Conservation (phyloP, 2,113 vertebrate species). For the Serranochromis macrocephalus region DNA sequence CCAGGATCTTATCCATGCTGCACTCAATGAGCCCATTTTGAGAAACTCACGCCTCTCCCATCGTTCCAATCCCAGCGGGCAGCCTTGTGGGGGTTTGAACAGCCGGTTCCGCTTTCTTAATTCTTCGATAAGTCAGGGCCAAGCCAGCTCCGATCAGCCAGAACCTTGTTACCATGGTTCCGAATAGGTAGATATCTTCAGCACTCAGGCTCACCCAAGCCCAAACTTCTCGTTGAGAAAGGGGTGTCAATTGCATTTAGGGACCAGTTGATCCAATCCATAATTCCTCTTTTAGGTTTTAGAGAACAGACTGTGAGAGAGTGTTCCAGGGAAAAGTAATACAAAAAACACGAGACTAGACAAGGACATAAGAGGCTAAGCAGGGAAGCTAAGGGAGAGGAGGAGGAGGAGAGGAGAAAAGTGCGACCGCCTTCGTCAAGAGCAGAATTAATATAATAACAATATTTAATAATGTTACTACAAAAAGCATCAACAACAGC, state of each 20-base stretch:
- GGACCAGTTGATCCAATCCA: rapidly evolving
- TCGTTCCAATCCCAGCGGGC: rapidly evolving
- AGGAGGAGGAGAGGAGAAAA: background rate
- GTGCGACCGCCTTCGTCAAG: rapidly evolving
- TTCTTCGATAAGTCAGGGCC: too few species aligned
- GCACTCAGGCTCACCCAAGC: background rate
- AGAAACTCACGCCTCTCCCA: too few species aligned
- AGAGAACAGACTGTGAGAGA: background rate
- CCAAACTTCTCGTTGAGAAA: background rate
- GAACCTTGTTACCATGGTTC: background rate
- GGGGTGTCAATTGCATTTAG: rapidly evolving
- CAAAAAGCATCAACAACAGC: background rate
- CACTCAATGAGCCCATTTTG: too few species aligned
- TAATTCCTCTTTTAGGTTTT: background rate
- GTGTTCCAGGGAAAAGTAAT: background rate
- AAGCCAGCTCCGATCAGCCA: rapidly evolving
- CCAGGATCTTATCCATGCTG: too few species aligned
- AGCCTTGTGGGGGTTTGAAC: too few species aligned
- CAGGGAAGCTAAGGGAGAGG: background rate
- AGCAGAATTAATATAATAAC: background rate
- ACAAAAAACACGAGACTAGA: background rate
- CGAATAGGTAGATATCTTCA: rapidly evolving
- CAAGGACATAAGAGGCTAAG: background rate
- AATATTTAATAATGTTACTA: background rate
- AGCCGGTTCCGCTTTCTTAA: rapidly evolving